These are phyloP conservation scores for Misgurnus mizolepis DNA, from an alignment of 2,113 vertebrate genomes.

Conservation along the genomic window DNA sequence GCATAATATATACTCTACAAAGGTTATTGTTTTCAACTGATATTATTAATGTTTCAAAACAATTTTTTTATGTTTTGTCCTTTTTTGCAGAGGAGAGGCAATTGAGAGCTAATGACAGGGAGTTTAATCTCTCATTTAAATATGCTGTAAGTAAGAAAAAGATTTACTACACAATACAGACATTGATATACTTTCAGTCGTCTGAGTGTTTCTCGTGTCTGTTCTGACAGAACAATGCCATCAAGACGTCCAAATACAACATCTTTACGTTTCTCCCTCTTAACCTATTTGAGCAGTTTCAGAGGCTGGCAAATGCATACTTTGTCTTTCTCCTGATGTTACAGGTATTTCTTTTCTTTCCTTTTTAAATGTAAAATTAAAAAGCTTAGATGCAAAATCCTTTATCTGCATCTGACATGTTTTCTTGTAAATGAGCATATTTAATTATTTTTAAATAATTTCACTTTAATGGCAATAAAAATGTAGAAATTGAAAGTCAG, in stretches of 20 bases:
- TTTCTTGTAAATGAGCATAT: no score
- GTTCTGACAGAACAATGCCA: slow-evolving; percentile 82
- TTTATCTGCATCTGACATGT: no score
- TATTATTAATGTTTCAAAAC: neutral
- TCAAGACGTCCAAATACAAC: slow-evolving; percentile 94
- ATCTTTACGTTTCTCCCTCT: slow-evolving; percentile 89
- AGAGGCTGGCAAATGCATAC: slow-evolving; percentile 93
- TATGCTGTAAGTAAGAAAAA: slow-evolving; percentile 83
- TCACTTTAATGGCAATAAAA: no score
- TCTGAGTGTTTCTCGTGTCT: slow-evolving; percentile 34
- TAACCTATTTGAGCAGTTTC: slow-evolving; percentile 95
- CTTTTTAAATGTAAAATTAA: no score
- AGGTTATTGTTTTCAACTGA: no score
- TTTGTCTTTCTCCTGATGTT: slow-evolving; percentile 88
- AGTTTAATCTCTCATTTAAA: slow-evolving; percentile 79
- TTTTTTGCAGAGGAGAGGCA: slow-evolving; percentile 76
- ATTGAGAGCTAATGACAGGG: slow-evolving; percentile 85
- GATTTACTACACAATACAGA: neutral
- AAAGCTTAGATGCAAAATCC: no score
- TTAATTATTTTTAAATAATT: no score
- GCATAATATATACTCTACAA: no score
- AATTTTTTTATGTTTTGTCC: neutral
- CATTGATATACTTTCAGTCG: neutral
- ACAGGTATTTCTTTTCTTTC: slow-evolving; percentile 74
- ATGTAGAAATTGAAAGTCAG: no score